phyloP scores from a whole-genome alignment of 2,797 vertebrate genomes.

The Gallinago stenura region DNA sequence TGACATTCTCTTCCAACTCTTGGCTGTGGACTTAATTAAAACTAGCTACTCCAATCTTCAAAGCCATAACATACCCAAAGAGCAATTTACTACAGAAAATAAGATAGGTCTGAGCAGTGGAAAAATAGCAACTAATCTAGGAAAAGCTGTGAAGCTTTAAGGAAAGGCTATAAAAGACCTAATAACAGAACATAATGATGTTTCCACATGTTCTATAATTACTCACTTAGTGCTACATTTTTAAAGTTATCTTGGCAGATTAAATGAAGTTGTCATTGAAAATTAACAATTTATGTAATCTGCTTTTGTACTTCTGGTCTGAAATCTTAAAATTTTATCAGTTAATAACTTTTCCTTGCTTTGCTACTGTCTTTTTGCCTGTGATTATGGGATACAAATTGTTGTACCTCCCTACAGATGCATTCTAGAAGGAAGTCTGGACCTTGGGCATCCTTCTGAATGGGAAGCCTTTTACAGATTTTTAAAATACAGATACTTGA shows the following conservation, averaged over 20 bases:
- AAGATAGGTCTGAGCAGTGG: background rate
- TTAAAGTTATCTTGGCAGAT: background rate
- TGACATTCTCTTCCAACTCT: background rate
- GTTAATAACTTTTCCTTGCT: background rate
- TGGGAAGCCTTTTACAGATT: background rate
- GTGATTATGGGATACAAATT: background rate
- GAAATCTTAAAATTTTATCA: background rate
- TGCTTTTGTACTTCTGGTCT: background rate
- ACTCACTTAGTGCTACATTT: background rate
- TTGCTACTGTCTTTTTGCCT: background rate
- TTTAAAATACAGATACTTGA: background rate
- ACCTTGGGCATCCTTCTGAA: background rate
- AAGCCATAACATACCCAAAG: background rate
- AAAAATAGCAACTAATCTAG: background rate
- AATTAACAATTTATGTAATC: background rate
- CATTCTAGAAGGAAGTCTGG: background rate
- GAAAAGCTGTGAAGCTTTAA: background rate
- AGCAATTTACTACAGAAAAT: background rate
- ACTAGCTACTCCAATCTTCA: background rate
- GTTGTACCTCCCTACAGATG: background rate
- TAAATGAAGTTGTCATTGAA: background rate
- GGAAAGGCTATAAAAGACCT: background rate
- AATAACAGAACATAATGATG: background rate
- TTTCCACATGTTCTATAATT: background rate
- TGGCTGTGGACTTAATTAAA: conserved; percentile 7